Evolutionary conservation across 92 coral and sea anemone genomes (phyloP), one percentile per base, ranked within the genome.

Genomic region (Epizoanthus stellaris): DNA sequence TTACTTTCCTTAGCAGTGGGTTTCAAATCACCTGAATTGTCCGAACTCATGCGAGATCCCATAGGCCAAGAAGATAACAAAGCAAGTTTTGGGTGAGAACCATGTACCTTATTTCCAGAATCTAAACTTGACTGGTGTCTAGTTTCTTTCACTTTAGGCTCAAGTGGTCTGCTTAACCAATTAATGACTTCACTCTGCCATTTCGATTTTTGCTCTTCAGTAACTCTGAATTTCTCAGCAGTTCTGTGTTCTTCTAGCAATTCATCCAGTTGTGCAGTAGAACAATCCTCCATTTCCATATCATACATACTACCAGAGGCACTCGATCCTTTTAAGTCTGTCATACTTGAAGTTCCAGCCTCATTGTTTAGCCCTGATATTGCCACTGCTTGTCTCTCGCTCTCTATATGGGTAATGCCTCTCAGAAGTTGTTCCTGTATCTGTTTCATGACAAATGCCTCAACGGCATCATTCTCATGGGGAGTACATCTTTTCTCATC

Each of bases 341-440:
- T 49, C 47, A 58, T 45, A 60, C 43, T 59, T 34, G 47, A 15
- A 3, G 8, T 38, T 4, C 10, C 73, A 76, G 3, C 21, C 36
- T 15, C 34, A 13, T 42, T 16, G 9, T 76, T 6, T 12, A 17
- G 11, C 17, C 54, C 77, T 71, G 60, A 38, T 13, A 4, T 45
- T 79, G 20, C 59, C 42, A 14, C 6, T 20, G 59, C 36, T 62
- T 43, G 36, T 36, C 4, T 58, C 65, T 79, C 59, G 40, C 20
- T 42, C 67, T 63, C 61, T 40, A 10, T 79, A 62, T 62, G 21
- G 20, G 45, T 21, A 36, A 79, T 61, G 5, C 71, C 72, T 21
- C 60, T 67, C 13, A 40, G 64, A 67, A 79, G 65, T 36, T 43
- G 83, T 25, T 79, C 83, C 40, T 79, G 83, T 63, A 79, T 79